These are phyloP conservation scores for Dinothrombium tinctorium DNA, from an alignment of 1,140 invertebrate species.

Conservation along the genomic window DNA sequence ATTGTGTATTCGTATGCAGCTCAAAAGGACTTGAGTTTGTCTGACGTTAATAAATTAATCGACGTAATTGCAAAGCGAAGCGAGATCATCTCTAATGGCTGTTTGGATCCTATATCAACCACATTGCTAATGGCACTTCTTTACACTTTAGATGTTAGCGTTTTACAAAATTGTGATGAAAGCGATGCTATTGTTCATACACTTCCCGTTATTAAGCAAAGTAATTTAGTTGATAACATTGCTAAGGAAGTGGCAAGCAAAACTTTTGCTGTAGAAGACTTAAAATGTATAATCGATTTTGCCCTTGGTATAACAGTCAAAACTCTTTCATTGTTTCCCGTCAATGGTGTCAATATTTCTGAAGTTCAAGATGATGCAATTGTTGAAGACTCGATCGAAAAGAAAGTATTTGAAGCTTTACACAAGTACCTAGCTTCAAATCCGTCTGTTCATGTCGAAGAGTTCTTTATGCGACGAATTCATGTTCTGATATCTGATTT, in stretches of 20 bases:
- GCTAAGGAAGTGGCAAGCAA: conserved; percentile 27
- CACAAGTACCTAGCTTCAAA: conserved; percentile 42
- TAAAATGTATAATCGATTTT: conserved; percentile 48
- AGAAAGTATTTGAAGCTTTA: conserved; percentile 52
- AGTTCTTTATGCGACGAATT: conserved; percentile 54
- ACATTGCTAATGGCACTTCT: conserved; percentile 55
- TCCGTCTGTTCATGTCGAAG: conserved; percentile 16
- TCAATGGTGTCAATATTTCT: conserved; percentile 18
- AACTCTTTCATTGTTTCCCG: conserved; percentile 30
- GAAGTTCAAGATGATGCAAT: conserved; percentile 46
- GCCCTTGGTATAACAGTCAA: conserved; percentile 54
- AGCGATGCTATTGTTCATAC: conserved; percentile 34
- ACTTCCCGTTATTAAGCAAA: conserved; percentile 43
- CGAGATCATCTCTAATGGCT: conserved; percentile 21
- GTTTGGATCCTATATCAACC: conserved; percentile 46
- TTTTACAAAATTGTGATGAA: conserved; percentile 36
- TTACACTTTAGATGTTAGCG: conserved; percentile 54
- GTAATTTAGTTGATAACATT: conserved; percentile 31
- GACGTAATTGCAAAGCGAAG: conserved; percentile 22
- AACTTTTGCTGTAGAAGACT: conserved; percentile 26
- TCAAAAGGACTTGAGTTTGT: conserved; percentile 42
- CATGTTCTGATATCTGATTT: conserved; percentile 75
- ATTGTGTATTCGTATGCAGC: conserved; percentile 64
- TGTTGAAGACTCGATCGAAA: conserved; percentile 47
- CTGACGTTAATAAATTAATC: conserved; percentile 26